A percentile compares a stretch with the other conserved stretches of the same genome.
Evolutionary conservation across 2,797 vertebrate species (phyloP).

Genomic region (Huso huso): DNA sequence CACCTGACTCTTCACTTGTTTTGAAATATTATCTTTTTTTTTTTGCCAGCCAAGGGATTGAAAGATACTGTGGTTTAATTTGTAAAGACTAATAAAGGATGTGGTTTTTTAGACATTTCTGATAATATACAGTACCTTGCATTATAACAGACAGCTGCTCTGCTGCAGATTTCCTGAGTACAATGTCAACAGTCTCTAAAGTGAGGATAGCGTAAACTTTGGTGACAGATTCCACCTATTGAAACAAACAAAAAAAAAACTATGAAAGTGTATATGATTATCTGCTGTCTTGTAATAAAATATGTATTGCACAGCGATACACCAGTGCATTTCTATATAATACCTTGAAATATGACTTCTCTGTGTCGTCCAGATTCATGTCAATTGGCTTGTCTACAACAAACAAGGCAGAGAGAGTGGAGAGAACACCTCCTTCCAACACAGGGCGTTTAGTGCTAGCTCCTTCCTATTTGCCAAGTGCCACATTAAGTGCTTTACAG

Average conservation of each 20-base stretch:
- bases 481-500: constrained; percentile 72
- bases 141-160: constrained; percentile 85
- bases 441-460: constrained; percentile 49
- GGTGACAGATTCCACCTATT: constrained; percentile 77
- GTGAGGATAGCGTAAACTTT: constrained; percentile 78
- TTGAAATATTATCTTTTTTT: neutral
- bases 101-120: neutral
- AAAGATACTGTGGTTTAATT: neutral
- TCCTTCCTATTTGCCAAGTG: constrained; percentile 61
- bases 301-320: neutral
- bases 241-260: neutral
- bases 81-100: neutral
- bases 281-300: neutral
- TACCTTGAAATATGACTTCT: constrained; percentile 82
- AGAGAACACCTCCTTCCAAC: constrained; percentile 52
- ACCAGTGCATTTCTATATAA: neutral
- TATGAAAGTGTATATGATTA: constrained; percentile 8
- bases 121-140: constrained; percentile 65
- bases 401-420: constrained; percentile 65
- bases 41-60: neutral
- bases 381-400: constrained; percentile 62
- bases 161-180: constrained; percentile 77
- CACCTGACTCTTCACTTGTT: too few species aligned
- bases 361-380: constrained; percentile 67
- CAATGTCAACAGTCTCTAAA: constrained; percentile 73